These are phyloP conservation scores for Gorsachius magnificus DNA, from an alignment of 2,797 vertebrate species.

Conservation along the genomic window DNA sequence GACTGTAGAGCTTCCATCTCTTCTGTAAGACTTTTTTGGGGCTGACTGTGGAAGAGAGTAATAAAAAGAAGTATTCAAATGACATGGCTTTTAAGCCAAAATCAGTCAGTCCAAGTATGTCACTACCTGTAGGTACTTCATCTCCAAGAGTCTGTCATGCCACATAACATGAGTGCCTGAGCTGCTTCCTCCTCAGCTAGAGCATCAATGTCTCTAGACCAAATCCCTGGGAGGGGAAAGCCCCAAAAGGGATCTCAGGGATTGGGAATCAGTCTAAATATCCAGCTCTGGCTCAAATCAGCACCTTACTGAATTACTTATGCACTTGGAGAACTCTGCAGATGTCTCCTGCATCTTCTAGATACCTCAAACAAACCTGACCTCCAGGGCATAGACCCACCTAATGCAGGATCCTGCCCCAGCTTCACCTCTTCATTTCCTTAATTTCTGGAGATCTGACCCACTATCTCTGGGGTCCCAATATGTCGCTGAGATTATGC, in stretches of 20 bases:
- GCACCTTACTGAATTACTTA: neutral
- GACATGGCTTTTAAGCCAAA: neutral
- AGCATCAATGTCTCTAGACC: neutral
- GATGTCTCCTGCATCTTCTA: neutral
- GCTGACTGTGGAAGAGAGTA: neutral
- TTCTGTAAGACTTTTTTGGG: neutral
- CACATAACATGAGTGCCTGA: rapidly evolving
- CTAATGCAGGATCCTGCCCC: neutral
- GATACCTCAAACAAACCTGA: neutral
- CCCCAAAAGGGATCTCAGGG: neutral
- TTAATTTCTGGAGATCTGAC: neutral
- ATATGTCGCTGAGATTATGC: neutral
- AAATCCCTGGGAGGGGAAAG: neutral
- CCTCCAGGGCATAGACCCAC: neutral
- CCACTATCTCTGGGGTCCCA: neutral
- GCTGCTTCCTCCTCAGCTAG: neutral
- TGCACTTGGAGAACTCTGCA: neutral
- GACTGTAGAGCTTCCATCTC: neutral
- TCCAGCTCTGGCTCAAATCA: neutral
- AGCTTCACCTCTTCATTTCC: neutral
- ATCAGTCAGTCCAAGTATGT: neutral
- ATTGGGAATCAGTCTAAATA: neutral
- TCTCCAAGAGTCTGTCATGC: neutral
- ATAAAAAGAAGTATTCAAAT: neutral
- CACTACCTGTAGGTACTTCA: neutral